Evolutionary conservation across 1,140 invertebrate genomes (phyloP).

Genomic region (Cotesia chilonis): DNA sequence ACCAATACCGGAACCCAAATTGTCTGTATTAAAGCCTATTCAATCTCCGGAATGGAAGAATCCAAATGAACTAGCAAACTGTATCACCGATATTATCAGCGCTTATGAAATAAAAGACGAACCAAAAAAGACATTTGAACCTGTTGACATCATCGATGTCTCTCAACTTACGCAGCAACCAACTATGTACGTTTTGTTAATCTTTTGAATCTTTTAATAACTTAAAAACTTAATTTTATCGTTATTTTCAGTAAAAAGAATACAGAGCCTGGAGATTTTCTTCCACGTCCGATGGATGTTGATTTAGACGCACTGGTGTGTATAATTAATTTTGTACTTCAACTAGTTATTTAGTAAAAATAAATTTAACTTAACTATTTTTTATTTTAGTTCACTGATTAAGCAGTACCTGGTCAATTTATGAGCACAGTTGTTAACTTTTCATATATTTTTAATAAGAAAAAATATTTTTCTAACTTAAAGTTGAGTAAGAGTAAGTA

Average conservation of each 20-base stretch:
- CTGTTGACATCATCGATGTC: background rate
- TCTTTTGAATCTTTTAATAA: background rate
- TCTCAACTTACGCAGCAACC: background rate
- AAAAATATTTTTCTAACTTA: too few species aligned
- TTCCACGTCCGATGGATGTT: constrained; percentile 8
- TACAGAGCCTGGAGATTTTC: constrained; percentile 4
- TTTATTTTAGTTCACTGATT: constrained; percentile 14
- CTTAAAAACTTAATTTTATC: background rate
- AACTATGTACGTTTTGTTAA: background rate
- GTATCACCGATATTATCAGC: background rate
- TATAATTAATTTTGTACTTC: constrained; percentile 5
- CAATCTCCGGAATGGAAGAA: background rate
- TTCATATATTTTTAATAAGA: too few species aligned
- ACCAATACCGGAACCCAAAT: constrained; percentile 22
- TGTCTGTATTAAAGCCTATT: background rate
- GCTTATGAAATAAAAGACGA: background rate
- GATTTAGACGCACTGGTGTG: constrained; percentile 11
- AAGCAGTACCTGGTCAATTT: background rate
- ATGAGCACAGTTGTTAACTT: too few species aligned
- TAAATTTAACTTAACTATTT: background rate
- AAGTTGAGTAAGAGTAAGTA: too few species aligned
- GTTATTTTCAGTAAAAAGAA: background rate
- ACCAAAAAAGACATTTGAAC: background rate
- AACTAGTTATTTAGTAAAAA: background rate
- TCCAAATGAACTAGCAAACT: background rate